Percentiles rank a stretch among this genome's conserved stretches.
Evolutionary conservation across 1,140 invertebrate genomes (phyloP).

Genomic region (Brachionus paranguensis): DNA sequence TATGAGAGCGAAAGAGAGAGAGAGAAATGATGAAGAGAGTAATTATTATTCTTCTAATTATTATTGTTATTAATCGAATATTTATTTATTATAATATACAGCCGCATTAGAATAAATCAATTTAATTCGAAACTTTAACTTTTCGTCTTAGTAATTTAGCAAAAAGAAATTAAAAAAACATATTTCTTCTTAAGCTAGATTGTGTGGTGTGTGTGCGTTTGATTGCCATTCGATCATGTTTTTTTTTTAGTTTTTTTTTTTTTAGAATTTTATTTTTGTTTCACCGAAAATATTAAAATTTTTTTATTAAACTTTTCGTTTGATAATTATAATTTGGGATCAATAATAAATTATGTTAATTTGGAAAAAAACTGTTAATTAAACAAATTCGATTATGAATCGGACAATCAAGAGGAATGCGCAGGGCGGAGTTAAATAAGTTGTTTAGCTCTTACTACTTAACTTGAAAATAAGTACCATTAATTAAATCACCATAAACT

Average conservation of each 20-base stretch:
- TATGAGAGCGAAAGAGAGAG: neutral
- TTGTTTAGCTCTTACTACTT: neutral
- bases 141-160: neutral
- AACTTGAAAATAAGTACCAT: neutral
- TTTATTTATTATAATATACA: slow-evolving; percentile 28
- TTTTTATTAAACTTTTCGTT: slow-evolving; percentile 15
- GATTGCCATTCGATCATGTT: neutral
- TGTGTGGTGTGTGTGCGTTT: neutral
- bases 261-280: neutral
- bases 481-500: neutral
- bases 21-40: neutral
- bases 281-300: slow-evolving; percentile 20
- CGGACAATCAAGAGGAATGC: neutral
- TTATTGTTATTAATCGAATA: slow-evolving; percentile 26
- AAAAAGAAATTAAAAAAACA: neutral
- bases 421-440: neutral
- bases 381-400: neutral
- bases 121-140: slow-evolving; percentile 37
- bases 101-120: slow-evolving; percentile 19
- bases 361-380: neutral
- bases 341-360: slow-evolving; percentile 31
- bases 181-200: neutral
- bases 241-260: neutral
- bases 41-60: slow-evolving; percentile 26
- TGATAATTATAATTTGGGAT: neutral